phyloP scores from a whole-genome alignment of 2,113 vertebrate genomes.

The Osmerus eperlanus region DNA sequence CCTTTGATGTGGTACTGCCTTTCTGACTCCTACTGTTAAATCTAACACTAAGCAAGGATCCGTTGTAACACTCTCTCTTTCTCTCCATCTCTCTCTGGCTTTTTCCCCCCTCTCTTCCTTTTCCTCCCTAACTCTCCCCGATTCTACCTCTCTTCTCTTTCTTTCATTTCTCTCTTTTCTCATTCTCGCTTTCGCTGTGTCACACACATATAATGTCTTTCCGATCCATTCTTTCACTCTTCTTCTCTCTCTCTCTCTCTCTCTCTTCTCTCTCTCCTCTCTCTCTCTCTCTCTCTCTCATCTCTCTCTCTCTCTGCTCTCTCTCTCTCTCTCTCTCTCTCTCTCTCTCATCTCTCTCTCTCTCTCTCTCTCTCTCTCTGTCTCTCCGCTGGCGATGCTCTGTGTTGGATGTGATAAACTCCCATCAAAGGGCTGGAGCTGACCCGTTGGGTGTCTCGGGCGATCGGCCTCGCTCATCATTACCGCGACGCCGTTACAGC shows the following conservation, averaged over 20 bases:
- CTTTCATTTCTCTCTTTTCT: too few relatives aligned
- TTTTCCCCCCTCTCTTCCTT: too few relatives aligned
- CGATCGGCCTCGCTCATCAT: conserved; percentile 39
- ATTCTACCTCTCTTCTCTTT: not conserved
- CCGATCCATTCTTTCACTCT: not conserved
- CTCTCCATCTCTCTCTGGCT: too few relatives aligned
- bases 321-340: conserved; percentile 9
- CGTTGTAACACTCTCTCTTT: conserved; percentile 15
- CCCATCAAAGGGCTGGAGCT: conserved; percentile 40
- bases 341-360: not conserved
- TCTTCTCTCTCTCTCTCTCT: not conserved
- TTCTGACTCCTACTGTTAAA: conserved; percentile 51
- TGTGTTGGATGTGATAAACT: conserved; percentile 49
- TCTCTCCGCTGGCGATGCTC: conserved; percentile 16
- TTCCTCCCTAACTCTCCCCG: not conserved
- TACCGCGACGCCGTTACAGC: conserved; percentile 37
- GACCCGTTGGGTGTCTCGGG: conserved; percentile 35
- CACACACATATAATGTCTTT: too few relatives aligned
- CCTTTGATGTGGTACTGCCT: conserved; percentile 49
- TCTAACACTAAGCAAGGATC: conserved; percentile 47
- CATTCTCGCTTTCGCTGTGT: too few relatives aligned
- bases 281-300: not conserved
- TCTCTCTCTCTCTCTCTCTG: too few relatives aligned
- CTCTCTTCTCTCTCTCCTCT: not conserved
- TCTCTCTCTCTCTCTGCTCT: too few relatives aligned